These are phyloP conservation scores for Anas bahamensis DNA, from an alignment of 2,797 vertebrate genomes.

Conservation along the genomic window DNA sequence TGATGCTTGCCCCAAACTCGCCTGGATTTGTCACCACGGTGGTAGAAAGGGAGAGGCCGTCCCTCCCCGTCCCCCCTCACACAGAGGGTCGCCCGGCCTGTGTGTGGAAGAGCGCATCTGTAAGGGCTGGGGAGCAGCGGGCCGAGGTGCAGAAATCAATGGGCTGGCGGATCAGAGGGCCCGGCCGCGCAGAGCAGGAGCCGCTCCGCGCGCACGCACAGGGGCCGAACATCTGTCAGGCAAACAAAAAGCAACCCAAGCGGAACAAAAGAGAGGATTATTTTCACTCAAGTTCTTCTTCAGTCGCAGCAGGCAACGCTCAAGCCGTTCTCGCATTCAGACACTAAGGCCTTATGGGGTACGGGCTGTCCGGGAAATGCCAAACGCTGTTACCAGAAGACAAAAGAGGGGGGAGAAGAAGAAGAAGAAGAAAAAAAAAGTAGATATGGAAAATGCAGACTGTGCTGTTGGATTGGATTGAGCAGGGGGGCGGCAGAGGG, in stretches of 20 bases:
- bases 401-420: constrained; percentile 38
- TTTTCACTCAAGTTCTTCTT: constrained; percentile 82
- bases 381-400: constrained; percentile 71
- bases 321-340: constrained; percentile 75
- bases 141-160: constrained; percentile 63
- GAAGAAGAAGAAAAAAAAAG: not conserved
- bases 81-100: constrained; percentile 44
- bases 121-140: constrained; percentile 57
- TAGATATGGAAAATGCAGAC: constrained; percentile 56
- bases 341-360: constrained; percentile 75
- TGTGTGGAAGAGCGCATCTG: constrained; percentile 58
- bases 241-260: constrained; percentile 78
- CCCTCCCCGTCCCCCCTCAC: not conserved
- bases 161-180: constrained; percentile 68
- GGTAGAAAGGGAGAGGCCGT: not conserved
- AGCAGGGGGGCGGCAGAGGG: constrained; percentile 4
- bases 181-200: constrained; percentile 37
- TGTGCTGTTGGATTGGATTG: not conserved
- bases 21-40: not conserved
- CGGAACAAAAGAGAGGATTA: constrained; percentile 81
- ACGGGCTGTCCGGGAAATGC: constrained; percentile 73
- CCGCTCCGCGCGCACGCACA: constrained; percentile 48
- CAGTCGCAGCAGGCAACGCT: constrained; percentile 78
- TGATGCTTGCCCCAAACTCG: not conserved
- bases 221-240: constrained; percentile 78